Evolutionary conservation across 2,113 vertebrate species (phyloP).

Genomic region (Balaenoptera acutorostrata): DNA sequence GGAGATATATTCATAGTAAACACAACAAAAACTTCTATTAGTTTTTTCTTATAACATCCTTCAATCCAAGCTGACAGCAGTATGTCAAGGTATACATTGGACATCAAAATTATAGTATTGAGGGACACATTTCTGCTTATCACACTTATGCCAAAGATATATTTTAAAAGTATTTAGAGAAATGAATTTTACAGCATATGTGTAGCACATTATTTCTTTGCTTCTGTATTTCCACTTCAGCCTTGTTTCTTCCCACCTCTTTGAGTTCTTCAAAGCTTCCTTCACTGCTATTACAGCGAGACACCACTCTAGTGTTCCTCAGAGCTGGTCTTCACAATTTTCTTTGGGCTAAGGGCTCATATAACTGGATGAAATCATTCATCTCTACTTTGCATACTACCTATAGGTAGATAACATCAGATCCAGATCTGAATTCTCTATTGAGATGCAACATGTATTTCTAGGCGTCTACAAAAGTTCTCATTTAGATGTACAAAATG

Average conservation of each 20-base stretch:
- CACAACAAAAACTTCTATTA: background rate
- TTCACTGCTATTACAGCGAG: background rate
- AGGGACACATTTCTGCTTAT: background rate
- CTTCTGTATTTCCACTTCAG: background rate
- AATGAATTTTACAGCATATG: background rate
- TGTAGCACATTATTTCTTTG: background rate
- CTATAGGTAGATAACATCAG: background rate
- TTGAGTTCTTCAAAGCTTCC: background rate
- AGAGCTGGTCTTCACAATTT: background rate
- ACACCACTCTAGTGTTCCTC: background rate
- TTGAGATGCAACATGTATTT: background rate
- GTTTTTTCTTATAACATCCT: background rate
- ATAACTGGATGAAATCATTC: background rate
- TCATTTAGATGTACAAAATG: background rate
- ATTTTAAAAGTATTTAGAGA: background rate
- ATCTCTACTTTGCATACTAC: background rate
- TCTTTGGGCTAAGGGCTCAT: background rate
- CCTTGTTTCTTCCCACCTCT: background rate
- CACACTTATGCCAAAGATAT: background rate
- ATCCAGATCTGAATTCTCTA: background rate
- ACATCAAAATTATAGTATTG: background rate
- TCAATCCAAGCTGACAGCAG: background rate
- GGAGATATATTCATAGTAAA: background rate
- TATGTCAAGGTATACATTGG: background rate
- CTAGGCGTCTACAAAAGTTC: background rate